phyloP scores from a whole-genome alignment of 2,888 invertebrate genomes.

The Monochamus alternatus region DNA sequence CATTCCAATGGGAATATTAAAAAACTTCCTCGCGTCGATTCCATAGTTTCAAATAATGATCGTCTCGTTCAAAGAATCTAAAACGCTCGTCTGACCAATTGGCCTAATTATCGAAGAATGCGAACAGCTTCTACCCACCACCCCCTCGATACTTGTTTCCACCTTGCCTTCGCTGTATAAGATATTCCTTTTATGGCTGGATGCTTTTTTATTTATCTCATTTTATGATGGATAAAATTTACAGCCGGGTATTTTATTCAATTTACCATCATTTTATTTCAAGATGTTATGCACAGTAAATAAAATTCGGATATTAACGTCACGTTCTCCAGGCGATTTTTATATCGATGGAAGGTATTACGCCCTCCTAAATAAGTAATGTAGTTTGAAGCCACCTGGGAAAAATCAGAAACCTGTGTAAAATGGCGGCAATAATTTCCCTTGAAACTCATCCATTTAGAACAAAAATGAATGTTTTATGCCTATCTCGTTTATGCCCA shows the following conservation, averaged over 20 bases:
- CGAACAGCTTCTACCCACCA: constrained; percentile 43
- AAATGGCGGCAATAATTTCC: background rate
- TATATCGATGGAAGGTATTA: constrained; percentile 22
- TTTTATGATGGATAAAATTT: constrained; percentile 44
- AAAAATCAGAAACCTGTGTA: constrained; percentile 1
- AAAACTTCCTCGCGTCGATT: constrained; percentile 48
- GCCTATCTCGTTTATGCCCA: no score
- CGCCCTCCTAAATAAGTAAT: background rate
- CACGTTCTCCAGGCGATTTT: constrained; percentile 32
- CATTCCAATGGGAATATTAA: constrained; percentile 47
- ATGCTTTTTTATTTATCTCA: constrained; percentile 38
- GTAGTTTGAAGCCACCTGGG: background rate
- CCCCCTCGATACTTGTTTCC: constrained; percentile 40
- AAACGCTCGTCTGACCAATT: constrained; percentile 57
- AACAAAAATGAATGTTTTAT: no score
- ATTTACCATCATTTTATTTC: constrained; percentile 45
- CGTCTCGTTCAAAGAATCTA: constrained; percentile 43
- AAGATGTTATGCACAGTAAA: constrained; percentile 43
- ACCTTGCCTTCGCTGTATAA: constrained; percentile 23
- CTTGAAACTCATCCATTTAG: background rate
- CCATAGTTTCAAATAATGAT: constrained; percentile 51
- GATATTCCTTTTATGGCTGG: constrained; percentile 32
- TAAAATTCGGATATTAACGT: constrained; percentile 47
- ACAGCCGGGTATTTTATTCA: constrained; percentile 43
- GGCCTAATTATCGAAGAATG: constrained; percentile 55